Conservation (phyloP, 2,888 invertebrate genomes). For the Hydroisotoma schaefferi region DNA sequence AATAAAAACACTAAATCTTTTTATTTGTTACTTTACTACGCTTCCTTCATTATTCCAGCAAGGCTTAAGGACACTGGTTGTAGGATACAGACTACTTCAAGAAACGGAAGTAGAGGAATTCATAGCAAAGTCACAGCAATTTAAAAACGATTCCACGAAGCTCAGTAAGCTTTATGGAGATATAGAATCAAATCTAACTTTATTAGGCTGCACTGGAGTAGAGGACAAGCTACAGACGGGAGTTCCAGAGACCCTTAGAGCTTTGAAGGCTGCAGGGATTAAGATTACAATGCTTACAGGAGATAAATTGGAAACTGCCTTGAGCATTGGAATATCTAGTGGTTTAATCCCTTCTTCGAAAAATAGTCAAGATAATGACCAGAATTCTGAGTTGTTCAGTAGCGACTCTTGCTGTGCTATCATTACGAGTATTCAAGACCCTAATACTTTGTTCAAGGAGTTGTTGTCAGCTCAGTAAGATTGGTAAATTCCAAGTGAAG, state of each 20-base stretch:
- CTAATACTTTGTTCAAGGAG: no score
- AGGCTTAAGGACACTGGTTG: constrained; percentile 69
- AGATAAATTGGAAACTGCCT: constrained; percentile 88
- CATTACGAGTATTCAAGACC: no score
- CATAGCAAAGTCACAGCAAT: constrained; percentile 68
- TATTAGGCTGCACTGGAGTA: constrained; percentile 67
- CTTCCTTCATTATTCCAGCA: constrained; percentile 51
- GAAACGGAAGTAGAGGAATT: constrained; percentile 67
- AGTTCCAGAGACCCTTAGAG: constrained; percentile 65
- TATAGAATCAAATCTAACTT: constrained; percentile 66
- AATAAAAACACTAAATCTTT: no score
- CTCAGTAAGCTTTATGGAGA: constrained; percentile 83
- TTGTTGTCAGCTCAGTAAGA: no score
- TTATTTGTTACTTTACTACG: no score
- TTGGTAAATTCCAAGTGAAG: no score
- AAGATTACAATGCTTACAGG: constrained; percentile 73
- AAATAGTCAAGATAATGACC: background rate
- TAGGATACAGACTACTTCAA: constrained; percentile 64
- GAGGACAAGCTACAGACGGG: constrained; percentile 70
- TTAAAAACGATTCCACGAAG: constrained; percentile 74
- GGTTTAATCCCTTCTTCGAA: background rate
- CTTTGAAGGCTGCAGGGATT: constrained; percentile 68
- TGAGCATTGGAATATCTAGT: constrained; percentile 61
- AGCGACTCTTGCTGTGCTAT: no score
- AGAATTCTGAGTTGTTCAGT: no score